Evolutionary conservation across 2,113 vertebrate genomes (phyloP), one percentile per base, ranked within the genome.

Genomic region (Lasiurus cinereus): DNA sequence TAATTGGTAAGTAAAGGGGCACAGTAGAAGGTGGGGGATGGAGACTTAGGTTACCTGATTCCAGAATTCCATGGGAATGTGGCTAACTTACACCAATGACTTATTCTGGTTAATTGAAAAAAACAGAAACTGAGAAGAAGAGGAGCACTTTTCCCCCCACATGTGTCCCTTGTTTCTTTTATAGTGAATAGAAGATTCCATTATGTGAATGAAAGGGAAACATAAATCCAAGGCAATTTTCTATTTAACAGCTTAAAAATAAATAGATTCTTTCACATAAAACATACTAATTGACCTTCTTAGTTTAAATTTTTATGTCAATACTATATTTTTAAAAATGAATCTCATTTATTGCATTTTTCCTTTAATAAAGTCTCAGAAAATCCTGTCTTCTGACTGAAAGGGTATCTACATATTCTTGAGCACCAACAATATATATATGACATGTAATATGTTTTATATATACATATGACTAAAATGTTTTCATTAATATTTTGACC

Each of bases 201-300:
- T 15, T 85, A 18, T 80, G 16, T 85, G 27, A 96, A 88, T 88
- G n/a, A 78, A 88, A 86, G 19, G 27, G 79, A 91, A 95, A 93
- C 39, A 92, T 95, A 92, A 78, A 93, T 95, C 78, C 6, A 88
- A 88, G 64, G 62, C 46, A 83, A 8, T 82, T 54, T 94, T 88
- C 33, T 82, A 33, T 72, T 82, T 79, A 72, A 86, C 43, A 87
- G 6, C 27, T 77, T 89, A 89, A 93, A 90, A 67, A 2, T 70
- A 96, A 87, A 77, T n/a, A 54, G 39, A 15, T 77, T 93, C 48
- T 79, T 87, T 90, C n/a, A 67, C 18, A 78, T 72, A 62, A 95
- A 80, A 36, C 83, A 83, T 56, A 39, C 36, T 70, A 67, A 93
- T 9, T 88, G 12, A 54, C 5, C 62, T 3, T 83, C 21, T 90